phyloP scores from a whole-genome alignment of 2,888 invertebrate species.

The Blastobasis adustella region DNA sequence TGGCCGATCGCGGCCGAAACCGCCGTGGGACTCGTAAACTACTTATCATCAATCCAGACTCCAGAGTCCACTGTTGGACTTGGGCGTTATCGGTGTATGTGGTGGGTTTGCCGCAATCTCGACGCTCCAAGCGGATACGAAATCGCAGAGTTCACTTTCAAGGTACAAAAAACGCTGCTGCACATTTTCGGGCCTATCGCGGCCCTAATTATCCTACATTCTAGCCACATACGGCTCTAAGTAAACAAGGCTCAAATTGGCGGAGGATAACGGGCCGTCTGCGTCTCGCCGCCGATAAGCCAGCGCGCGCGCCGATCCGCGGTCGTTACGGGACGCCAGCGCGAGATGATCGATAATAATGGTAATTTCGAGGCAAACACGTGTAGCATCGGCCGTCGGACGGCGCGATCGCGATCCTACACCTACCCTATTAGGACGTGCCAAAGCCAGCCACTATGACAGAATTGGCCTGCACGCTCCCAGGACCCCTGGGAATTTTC shows the following conservation, averaged over 20 bases:
- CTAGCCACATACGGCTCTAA: conserved; percentile 26
- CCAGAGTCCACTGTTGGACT: too few species aligned
- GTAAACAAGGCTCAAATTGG: conserved; percentile 46
- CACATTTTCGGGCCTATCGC: too few species aligned
- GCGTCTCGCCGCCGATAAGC: conserved; percentile 49
- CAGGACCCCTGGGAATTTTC: conserved; percentile 18
- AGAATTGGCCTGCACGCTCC: conserved; percentile 37
- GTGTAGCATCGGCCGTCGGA: conserved; percentile 61
- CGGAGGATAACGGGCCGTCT: conserved; percentile 43
- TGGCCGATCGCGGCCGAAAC: too few species aligned
- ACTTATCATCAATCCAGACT: too few species aligned
- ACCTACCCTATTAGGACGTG: conserved; percentile 62
- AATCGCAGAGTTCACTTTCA: too few species aligned
- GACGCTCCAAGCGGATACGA: too few species aligned
- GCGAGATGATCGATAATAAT: conserved; percentile 74
- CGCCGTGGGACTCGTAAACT: too few species aligned
- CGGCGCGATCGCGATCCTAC: conserved; percentile 53
- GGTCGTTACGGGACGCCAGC: conserved; percentile 64
- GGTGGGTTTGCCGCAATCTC: too few species aligned
- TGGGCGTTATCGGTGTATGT: too few species aligned
- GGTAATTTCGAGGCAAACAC: conserved; percentile 68
- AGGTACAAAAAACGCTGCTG: too few species aligned
- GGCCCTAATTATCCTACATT: conserved; percentile 2
- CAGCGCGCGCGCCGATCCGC: conserved; percentile 55
- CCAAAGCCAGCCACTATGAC: conserved; percentile 47